Conservation (phyloP, 2,888 invertebrate genomes). For the Erebia aethiops region DNA sequence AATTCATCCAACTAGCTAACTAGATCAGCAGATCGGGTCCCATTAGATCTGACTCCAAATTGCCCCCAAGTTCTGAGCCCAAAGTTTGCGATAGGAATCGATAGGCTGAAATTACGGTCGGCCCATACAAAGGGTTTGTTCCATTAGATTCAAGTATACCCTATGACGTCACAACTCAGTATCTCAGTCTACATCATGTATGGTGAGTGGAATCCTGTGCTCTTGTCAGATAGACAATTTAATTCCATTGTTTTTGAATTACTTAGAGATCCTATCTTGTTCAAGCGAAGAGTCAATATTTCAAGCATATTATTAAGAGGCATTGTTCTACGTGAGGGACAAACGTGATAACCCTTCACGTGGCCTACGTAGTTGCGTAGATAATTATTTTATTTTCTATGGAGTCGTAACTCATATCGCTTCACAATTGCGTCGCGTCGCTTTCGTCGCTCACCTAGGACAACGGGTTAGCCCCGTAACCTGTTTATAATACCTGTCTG, state of each 20-base stretch:
- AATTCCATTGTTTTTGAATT: not conserved
- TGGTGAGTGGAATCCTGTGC: not conserved
- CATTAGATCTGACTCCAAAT: not conserved
- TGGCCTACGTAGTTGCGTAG: no score
- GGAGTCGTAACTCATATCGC: no score
- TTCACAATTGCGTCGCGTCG: no score
- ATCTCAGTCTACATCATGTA: not conserved
- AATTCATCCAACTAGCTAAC: not conserved
- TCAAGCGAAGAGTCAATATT: not conserved
- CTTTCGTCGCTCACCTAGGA: no score
- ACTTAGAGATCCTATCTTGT: not conserved
- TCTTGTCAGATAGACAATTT: slow-evolving; percentile 1
- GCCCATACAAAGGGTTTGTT: not conserved
- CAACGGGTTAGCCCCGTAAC: no score
- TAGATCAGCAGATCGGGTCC: not conserved
- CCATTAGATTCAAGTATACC: not conserved
- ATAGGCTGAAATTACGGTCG: slow-evolving; percentile 14
- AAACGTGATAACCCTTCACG: no score
- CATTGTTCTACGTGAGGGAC: not conserved
- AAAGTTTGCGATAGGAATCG: slow-evolving; percentile 17
- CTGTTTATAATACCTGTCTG: no score
- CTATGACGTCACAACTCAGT: not conserved
- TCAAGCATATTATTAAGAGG: not conserved
- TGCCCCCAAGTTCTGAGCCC: slow-evolving; percentile 3
- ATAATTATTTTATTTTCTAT: no score